These are phyloP conservation scores for Forbesichthys papilliferus DNA, from an alignment of 2,113 vertebrate species.

Conservation along the genomic window DNA sequence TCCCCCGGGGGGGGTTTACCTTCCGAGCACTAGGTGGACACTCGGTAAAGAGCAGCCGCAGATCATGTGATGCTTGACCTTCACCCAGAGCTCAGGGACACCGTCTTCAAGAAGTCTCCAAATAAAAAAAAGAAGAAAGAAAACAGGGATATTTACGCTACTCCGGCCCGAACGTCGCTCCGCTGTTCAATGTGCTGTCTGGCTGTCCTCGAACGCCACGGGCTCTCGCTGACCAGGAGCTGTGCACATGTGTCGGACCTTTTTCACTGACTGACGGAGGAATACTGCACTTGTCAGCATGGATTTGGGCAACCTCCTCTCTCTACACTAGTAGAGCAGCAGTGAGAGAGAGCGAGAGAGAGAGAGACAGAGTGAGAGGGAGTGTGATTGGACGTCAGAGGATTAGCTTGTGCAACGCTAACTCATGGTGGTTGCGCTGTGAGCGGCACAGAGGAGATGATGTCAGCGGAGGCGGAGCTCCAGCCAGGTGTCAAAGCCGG, in stretches of 20 bases:
- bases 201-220: constrained; percentile 40
- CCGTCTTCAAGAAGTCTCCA: constrained; percentile 42
- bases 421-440: constrained; percentile 74
- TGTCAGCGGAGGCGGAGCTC: constrained; percentile 96
- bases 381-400: constrained; percentile 39
- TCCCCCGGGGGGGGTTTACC: constrained; percentile 47
- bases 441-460: constrained; percentile 77
- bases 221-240: constrained; percentile 37
- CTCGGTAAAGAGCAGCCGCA: constrained; percentile 58
- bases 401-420: constrained; percentile 58
- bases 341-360: background rate
- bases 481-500: constrained; percentile 98
- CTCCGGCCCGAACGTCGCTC: constrained; percentile 22
- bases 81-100: constrained; percentile 60
- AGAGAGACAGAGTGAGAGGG: constrained; percentile 25
- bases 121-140: constrained; percentile 2
- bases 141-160: constrained; percentile 16
- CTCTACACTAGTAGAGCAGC: constrained; percentile 37
- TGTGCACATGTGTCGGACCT: constrained; percentile 43
- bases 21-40: constrained; percentile 49
- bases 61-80: constrained; percentile 72
- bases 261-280: constrained; percentile 52
- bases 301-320: constrained; percentile 58
- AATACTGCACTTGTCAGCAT: constrained; percentile 50
- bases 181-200: constrained; percentile 28